Percentiles rank a stretch among this genome's conserved stretches.
Conservation (phyloP, 1,140 invertebrate genomes). For the Solenopsis invicta region DNA sequence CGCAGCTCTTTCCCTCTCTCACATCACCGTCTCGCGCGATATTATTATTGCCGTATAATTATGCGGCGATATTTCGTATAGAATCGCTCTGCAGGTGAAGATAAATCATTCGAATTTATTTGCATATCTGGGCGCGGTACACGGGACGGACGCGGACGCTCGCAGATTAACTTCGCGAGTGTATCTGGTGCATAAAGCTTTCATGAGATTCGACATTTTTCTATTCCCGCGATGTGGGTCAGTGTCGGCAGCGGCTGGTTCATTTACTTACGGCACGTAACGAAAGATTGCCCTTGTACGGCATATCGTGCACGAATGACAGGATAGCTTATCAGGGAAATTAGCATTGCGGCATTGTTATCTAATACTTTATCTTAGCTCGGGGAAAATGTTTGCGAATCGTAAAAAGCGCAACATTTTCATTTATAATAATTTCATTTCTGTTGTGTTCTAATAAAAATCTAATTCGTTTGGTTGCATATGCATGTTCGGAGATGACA, state of each 20-base stretch:
- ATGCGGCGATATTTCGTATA: neutral
- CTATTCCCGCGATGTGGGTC: constrained; percentile 74
- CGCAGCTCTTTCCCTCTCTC: too few relatives aligned
- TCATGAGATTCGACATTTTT: constrained; percentile 70
- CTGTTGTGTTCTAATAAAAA: neutral
- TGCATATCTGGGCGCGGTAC: neutral
- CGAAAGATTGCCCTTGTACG: constrained; percentile 30
- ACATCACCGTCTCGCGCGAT: too few relatives aligned
- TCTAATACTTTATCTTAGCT: neutral
- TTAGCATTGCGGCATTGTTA: constrained; percentile 18
- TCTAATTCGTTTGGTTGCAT: neutral
- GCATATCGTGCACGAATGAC: constrained; percentile 14
- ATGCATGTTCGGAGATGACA: too few relatives aligned
- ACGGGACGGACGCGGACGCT: neutral
- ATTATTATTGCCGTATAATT: neutral
- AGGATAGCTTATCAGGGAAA: constrained; percentile 27
- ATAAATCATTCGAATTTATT: constrained; percentile 23
- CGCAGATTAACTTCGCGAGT: constrained; percentile 2
- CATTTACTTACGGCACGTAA: constrained; percentile 52
- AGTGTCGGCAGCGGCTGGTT: constrained; percentile 38
- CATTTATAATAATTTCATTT: neutral
- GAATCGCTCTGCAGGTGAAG: neutral
- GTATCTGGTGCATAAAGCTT: constrained; percentile 63
- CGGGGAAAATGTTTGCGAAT: neutral
- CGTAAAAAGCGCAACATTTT: neutral